Conservation (phyloP, 2,888 invertebrate species). For the Melinaea marsaeus region DNA sequence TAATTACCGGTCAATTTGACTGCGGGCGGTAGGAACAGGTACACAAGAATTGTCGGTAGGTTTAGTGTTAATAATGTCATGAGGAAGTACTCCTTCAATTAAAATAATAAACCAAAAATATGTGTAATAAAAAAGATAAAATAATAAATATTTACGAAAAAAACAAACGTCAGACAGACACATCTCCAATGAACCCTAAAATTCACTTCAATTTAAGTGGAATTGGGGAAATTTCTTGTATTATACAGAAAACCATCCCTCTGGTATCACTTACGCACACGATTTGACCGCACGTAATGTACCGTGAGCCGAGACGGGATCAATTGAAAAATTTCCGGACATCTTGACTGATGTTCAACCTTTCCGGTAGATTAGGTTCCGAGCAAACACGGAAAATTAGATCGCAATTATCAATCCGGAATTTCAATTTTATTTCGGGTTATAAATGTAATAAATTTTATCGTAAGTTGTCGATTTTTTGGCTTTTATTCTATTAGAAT, state of each 20-base stretch:
- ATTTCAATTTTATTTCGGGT: no score
- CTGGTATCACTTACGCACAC: conserved; percentile 40
- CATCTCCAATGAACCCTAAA: background rate
- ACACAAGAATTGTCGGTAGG: no score
- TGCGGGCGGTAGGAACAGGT: no score
- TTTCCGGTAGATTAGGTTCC: conserved; percentile 59
- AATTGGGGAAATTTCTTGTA: conserved; percentile 9
- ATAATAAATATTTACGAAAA: background rate
- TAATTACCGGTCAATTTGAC: no score
- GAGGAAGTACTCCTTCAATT: no score
- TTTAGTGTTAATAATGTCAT: no score
- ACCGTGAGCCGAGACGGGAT: conserved; percentile 60
- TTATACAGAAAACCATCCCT: conserved; percentile 16
- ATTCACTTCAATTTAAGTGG: conserved; percentile 8
- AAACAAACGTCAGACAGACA: background rate
- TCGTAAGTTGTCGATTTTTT: background rate
- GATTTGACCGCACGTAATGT: conserved; percentile 63
- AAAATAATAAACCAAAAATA: no score
- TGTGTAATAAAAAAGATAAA: no score
- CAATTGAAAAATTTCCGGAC: conserved; percentile 57
- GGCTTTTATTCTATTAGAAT: conserved; percentile 62
- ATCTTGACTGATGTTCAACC: conserved; percentile 62
- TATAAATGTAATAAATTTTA: no score
- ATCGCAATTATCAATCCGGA: background rate
- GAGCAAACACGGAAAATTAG: conserved; percentile 15